Evolutionary conservation across 2,797 vertebrate species (phyloP).

Genomic region (Clarias fuscus): DNA sequence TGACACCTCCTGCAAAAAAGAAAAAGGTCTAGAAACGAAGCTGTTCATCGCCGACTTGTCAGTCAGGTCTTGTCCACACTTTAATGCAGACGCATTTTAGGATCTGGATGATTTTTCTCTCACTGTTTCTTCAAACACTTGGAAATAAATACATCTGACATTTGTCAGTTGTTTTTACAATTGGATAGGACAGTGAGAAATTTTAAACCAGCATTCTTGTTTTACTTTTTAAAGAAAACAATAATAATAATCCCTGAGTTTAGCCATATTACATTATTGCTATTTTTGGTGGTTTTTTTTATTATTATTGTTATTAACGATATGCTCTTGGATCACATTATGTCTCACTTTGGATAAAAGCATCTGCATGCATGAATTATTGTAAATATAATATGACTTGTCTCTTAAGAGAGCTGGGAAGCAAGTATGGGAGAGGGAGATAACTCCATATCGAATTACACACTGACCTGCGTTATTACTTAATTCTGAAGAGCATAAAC

Average conservation of each 20-base stretch:
- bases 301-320: not conserved
- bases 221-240: not conserved
- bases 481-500: constrained; percentile 23
- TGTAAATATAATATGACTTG: not conserved
- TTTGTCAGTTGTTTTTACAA: not conserved
- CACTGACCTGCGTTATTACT: constrained; percentile 31
- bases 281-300: not conserved
- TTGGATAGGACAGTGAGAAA: not conserved
- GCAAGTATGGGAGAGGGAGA: not conserved
- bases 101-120: not conserved
- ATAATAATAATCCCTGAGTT: not conserved
- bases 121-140: not conserved
- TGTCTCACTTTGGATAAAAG: not conserved
- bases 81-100: not conserved
- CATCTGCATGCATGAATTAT: not conserved
- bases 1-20: not conserved
- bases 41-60: not conserved
- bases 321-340: constrained; percentile 7
- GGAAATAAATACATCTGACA: constrained; percentile 1
- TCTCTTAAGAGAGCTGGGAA: not conserved
- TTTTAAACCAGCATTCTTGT: not conserved
- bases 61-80: not conserved
- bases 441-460: constrained; percentile 9
- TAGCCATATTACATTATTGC: not conserved
- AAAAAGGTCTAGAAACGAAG: not conserved